Evolutionary conservation across 2,113 vertebrate genomes (phyloP).

Genomic region (Rafetus swinhoei): DNA sequence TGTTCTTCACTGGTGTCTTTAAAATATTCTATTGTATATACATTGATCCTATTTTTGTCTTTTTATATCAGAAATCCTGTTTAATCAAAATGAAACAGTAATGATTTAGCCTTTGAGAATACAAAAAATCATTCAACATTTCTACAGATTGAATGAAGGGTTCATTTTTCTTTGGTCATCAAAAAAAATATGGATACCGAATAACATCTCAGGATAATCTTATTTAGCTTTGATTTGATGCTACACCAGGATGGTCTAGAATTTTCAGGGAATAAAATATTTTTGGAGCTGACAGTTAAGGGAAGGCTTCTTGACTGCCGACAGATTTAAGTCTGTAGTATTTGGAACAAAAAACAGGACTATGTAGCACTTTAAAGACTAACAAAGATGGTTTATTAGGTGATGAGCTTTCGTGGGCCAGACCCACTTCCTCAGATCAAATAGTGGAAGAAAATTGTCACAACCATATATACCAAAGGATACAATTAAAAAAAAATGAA

Average conservation of each 20-base stretch:
- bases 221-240: background rate
- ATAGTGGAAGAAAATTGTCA: no score
- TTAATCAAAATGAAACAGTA: background rate
- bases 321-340: background rate
- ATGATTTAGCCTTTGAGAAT: background rate
- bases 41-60: background rate
- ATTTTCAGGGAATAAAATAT: background rate
- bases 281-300: background rate
- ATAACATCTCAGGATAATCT: background rate
- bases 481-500: no score
- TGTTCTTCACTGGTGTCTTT: background rate
- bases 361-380: no score
- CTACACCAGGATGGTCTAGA: background rate
- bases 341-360: no score
- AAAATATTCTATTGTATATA: background rate
- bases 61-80: rapidly evolving
- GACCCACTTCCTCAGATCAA: no score
- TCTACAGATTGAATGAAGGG: background rate
- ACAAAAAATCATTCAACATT: background rate
- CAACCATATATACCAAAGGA: no score
- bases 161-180: background rate
- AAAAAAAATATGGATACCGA: background rate
- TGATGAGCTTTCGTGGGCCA: no score
- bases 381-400: no score
- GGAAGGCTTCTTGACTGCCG: background rate